phyloP scores from a whole-genome alignment of 2,888 invertebrate genomes.

The Chesias legatella region DNA sequence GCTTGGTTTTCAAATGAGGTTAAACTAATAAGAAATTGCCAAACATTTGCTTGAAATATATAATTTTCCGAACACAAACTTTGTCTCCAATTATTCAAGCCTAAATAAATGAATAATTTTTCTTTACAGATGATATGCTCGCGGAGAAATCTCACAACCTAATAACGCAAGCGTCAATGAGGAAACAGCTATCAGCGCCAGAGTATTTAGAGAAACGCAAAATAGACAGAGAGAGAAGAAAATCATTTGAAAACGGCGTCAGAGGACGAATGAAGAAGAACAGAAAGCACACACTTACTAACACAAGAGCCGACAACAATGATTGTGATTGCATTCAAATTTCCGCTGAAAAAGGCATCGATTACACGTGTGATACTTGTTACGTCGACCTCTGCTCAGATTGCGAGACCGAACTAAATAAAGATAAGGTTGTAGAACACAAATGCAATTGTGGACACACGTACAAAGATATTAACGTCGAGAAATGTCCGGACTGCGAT shows the following conservation, averaged over 20 bases:
- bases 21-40: too few species aligned
- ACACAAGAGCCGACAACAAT: conserved; percentile 46
- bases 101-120: conserved; percentile 6
- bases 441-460: conserved; percentile 56
- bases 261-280: conserved; percentile 82
- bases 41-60: too few species aligned
- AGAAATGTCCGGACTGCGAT: conserved; percentile 70
- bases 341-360: conserved; percentile 64
- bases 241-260: conserved; percentile 81
- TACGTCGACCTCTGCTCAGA: conserved; percentile 70
- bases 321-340: conserved; percentile 66
- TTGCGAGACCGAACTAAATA: conserved; percentile 60
- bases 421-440: conserved; percentile 46
- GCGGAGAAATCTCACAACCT: conserved; percentile 81
- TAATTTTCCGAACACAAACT: too few species aligned
- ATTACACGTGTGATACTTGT: conserved; percentile 69
- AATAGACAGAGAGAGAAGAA: conserved; percentile 84
- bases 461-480: conserved; percentile 42
- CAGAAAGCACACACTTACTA: conserved; percentile 61
- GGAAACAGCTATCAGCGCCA: conserved; percentile 90
- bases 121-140: conserved; percentile 79
- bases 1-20: too few species aligned
- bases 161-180: conserved; percentile 81
- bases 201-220: conserved; percentile 94
- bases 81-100: not conserved